These are phyloP conservation scores for Sphecodes monilicornis DNA, from an alignment of 2,888 invertebrate species.

Conservation along the genomic window DNA sequence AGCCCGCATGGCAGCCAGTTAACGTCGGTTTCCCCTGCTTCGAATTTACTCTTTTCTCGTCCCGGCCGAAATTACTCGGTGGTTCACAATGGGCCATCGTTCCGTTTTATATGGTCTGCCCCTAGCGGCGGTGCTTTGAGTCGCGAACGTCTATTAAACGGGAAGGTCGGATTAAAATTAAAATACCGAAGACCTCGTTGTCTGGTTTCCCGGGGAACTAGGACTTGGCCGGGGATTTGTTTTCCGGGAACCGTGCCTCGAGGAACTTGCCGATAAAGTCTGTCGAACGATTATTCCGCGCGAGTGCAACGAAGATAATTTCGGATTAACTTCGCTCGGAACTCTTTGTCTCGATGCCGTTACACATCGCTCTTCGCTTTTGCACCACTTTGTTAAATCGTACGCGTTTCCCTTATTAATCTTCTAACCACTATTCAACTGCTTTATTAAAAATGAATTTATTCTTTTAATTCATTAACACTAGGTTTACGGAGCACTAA, in stretches of 20 bases:
- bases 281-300: background rate
- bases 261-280: background rate
- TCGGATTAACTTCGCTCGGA: background rate
- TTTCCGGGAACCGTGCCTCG: background rate
- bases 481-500: no score
- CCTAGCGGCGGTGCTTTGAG: conserved; percentile 18
- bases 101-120: background rate
- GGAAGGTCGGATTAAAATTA: conserved; percentile 13
- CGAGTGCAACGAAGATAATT: background rate
- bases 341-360: background rate
- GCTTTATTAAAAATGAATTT: no score
- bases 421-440: no score
- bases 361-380: background rate
- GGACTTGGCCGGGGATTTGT: background rate
- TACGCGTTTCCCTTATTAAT: background rate
- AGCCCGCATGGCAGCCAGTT: conserved; percentile 7
- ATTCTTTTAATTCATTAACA: no score
- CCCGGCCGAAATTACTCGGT: background rate
- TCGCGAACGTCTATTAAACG: conserved; percentile 21
- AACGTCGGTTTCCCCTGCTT: background rate
- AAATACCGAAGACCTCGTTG: conserved; percentile 21
- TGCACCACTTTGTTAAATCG: background rate
- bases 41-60: conserved; percentile 6
- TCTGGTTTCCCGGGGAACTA: background rate
- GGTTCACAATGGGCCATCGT: conserved; percentile 10